These are phyloP conservation scores for Leptodactylus fuscus DNA, from an alignment of 2,113 vertebrate genomes.

Conservation along the genomic window DNA sequence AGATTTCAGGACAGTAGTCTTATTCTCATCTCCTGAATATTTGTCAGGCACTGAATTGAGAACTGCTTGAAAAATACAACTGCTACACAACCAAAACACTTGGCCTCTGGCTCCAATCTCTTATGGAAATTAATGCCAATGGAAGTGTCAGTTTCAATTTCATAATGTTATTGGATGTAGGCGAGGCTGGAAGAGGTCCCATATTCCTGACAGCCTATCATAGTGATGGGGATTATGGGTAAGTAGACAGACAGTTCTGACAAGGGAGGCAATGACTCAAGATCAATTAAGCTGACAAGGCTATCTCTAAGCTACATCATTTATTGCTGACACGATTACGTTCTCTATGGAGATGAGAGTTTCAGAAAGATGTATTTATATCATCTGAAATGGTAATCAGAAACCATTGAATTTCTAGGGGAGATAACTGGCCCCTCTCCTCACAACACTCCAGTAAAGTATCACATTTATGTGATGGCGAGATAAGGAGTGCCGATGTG, in stretches of 20 bases:
- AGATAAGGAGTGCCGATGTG: conserved; percentile 27
- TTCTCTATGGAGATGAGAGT: conserved; percentile 61
- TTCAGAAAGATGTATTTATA: conserved; percentile 38
- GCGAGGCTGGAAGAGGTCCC: conserved; percentile 71
- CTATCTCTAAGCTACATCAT: conserved; percentile 73
- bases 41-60: conserved; percentile 56
- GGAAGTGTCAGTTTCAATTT: conserved; percentile 81
- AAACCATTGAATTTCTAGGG: conserved; percentile 58
- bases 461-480: conserved; percentile 36
- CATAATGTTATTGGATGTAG: conserved; percentile 78
- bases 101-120: conserved; percentile 75
- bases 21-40: conserved; percentile 10
- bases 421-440: conserved; percentile 26
- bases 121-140: conserved; percentile 76
- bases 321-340: conserved; percentile 69
- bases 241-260: conserved; percentile 76
- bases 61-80: conserved; percentile 73
- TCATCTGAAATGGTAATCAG: conserved; percentile 65
- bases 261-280: conserved; percentile 75
- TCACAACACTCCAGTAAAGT: conserved; percentile 3
- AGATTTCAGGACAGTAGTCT: background rate
- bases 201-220: conserved; percentile 74
- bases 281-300: conserved; percentile 77
- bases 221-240: conserved; percentile 73
- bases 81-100: conserved; percentile 68